Percentiles rank a stretch among this genome's conserved stretches.
These are phyloP conservation scores for Limnephilus lunatus DNA, from an alignment of 2,888 invertebrate species.

Conservation along the genomic window DNA sequence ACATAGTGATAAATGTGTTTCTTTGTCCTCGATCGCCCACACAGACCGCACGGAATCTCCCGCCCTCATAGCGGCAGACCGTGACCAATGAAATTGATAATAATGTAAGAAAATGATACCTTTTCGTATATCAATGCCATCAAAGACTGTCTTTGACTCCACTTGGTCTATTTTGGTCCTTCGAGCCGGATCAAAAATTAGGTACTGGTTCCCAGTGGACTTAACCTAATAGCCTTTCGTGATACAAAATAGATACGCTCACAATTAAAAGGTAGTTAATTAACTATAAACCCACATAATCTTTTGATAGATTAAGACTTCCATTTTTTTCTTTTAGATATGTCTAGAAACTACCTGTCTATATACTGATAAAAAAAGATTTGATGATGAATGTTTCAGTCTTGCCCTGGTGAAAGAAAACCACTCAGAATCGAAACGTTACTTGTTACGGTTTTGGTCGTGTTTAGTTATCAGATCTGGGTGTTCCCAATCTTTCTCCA, in stretches of 20 bases:
- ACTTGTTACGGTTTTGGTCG: no score
- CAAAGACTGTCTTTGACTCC: neutral
- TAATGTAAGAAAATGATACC: neutral
- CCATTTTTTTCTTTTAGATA: neutral
- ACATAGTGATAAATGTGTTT: constrained; percentile 22
- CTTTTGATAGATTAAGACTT: neutral
- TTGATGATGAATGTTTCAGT: neutral
- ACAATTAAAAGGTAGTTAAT: neutral
- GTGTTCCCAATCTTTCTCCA: no score
- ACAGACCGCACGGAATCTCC: neutral
- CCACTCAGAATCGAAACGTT: no score
- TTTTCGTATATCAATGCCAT: no score
- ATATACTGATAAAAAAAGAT: neutral
- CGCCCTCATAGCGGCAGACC: neutral
- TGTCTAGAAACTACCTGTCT: neutral
- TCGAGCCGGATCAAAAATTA: no score
- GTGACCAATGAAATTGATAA: neutral
- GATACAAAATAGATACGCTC: neutral
- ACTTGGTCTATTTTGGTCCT: neutral
- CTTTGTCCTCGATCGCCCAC: constrained; percentile 5
- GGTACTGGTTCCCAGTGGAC: neutral
- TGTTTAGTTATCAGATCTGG: no score
- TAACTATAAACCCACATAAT: neutral
- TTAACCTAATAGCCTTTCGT: neutral
- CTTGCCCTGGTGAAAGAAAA: no score